These are phyloP conservation scores for Holacanthella duospinosa DNA, from an alignment of 2,888 invertebrate species.

Conservation along the genomic window DNA sequence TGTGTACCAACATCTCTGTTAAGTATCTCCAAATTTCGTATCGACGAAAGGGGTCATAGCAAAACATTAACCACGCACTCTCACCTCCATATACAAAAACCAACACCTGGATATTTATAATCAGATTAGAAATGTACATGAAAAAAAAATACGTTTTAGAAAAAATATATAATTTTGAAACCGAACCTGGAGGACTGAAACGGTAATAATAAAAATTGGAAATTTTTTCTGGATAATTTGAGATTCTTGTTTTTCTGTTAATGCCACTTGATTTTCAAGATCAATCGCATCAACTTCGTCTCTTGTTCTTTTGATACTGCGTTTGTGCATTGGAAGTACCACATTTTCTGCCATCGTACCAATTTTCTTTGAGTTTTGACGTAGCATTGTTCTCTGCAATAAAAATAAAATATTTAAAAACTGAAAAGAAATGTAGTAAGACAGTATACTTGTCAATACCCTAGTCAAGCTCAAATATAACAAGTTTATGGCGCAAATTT, in stretches of 20 bases:
- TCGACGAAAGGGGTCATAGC: conserved; percentile 9
- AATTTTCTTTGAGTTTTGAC: neutral
- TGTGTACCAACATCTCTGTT: conserved; percentile 13
- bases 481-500: no score
- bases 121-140: no score
- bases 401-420: neutral
- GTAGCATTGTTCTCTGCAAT: neutral
- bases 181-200: conserved; percentile 3
- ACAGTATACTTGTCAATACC: no score
- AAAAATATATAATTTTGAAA: neutral
- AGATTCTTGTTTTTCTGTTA: neutral
- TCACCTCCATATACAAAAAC: neutral
- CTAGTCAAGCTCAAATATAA: no score
- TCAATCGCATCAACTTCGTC: neutral
- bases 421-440: no score
- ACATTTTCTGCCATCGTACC: neutral
- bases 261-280: neutral
- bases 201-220: conserved; percentile 3
- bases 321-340: neutral
- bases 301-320: neutral
- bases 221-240: neutral
- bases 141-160: neutral
- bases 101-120: neutral
- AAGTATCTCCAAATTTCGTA: conserved; percentile 16
- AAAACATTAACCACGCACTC: neutral